A percentile compares a stretch with the other conserved stretches of the same genome.
These are phyloP conservation scores for Trinorchestia longiramus DNA, from an alignment of 1,140 invertebrate genomes.

Conservation along the genomic window DNA sequence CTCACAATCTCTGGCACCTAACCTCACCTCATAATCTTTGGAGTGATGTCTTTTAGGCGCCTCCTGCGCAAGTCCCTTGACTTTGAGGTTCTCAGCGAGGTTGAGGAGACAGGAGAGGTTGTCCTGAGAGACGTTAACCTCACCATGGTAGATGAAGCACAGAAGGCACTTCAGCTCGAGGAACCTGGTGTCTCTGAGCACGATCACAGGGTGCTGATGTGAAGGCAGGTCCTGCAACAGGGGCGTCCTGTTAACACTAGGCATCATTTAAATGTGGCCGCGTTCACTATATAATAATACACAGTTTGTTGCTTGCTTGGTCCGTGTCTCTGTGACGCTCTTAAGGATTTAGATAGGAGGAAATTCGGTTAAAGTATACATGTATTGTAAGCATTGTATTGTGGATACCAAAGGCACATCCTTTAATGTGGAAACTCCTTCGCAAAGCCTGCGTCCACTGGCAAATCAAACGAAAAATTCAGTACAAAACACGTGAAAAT, in stretches of 20 bases:
- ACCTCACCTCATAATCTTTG: conserved; percentile 42
- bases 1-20: background rate
- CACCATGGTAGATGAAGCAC: conserved; percentile 67
- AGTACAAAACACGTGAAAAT: too few relatives aligned
- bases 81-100: conserved; percentile 77
- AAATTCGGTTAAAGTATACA: too few relatives aligned
- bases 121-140: conserved; percentile 66
- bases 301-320: too few relatives aligned
- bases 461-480: too few relatives aligned
- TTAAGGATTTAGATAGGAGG: too few relatives aligned
- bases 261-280: too few relatives aligned
- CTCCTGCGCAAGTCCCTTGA: conserved; percentile 74
- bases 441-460: too few relatives aligned
- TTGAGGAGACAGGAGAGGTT: conserved; percentile 72
- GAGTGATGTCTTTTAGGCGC: conserved; percentile 19
- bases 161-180: conserved; percentile 65
- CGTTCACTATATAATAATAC: too few relatives aligned
- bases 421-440: too few relatives aligned
- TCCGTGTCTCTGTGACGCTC: too few relatives aligned
- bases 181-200: conserved; percentile 67
- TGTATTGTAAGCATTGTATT: too few relatives aligned
- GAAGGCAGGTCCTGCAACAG: conserved; percentile 63
- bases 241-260: background rate
- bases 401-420: too few relatives aligned
- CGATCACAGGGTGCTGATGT: conserved; percentile 67